These are phyloP conservation scores for Craseonycteris thonglongyai DNA, from an alignment of 2,113 vertebrate genomes.

Conservation along the genomic window DNA sequence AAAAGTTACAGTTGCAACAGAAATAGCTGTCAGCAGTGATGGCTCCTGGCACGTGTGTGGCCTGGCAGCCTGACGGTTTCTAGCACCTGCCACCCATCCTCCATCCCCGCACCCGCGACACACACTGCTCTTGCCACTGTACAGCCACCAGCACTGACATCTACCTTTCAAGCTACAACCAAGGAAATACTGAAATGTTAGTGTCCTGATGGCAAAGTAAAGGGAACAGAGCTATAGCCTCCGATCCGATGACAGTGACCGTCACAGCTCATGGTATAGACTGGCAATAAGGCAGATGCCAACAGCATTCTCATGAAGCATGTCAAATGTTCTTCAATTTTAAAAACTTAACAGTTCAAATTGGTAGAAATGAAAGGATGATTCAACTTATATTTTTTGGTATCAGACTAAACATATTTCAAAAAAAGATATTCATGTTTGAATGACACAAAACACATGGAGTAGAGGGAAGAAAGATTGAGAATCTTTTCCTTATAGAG, in stretches of 20 bases:
- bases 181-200: neutral
- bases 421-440: neutral
- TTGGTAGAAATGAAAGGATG: neutral
- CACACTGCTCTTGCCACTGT: neutral
- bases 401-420: neutral
- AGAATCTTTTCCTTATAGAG: neutral
- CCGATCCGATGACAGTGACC: neutral
- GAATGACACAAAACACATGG: neutral
- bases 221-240: neutral
- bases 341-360: neutral
- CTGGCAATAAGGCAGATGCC: neutral
- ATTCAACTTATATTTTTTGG: neutral
- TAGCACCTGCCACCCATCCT: neutral
- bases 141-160: neutral
- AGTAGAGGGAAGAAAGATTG: neutral
- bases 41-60: neutral
- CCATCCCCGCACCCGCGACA: too few species aligned
- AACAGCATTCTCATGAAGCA: neutral
- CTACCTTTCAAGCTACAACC: neutral
- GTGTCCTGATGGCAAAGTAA: neutral
- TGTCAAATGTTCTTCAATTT: neutral
- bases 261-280: neutral
- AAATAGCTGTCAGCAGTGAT: neutral
- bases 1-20: neutral
- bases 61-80: neutral